Evolutionary conservation across 2,888 invertebrate species (phyloP), one percentile per base, ranked within the genome.

Genomic region (Drosophila parthenogenetica): DNA sequence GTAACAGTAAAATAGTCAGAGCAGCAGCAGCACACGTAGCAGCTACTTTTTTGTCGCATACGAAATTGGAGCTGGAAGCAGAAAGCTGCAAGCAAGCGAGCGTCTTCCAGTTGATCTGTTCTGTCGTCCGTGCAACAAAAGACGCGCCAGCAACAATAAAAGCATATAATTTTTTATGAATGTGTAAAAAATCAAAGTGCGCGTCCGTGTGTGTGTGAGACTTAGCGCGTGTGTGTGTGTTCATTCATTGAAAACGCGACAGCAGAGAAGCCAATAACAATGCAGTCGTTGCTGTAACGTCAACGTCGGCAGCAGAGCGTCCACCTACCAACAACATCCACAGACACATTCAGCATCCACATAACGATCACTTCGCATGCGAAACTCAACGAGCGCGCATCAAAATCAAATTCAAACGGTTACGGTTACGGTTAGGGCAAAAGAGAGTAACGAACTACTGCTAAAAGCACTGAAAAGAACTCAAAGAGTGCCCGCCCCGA

Each of bases 351-450:
- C 60, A 59, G 74, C 61, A 58, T 57, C 59, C 77, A 60, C 62
- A 65, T 63, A 75, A 60, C 83, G 83, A 86, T 88, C 85, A 89
- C 82, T 85, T 89, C 75, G 77, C 84, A 80, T 81, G 85, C 89
- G 87, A 89, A 85, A 79, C 87, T 81, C 87, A 81, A 72, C 77
- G 89, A 89, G 82, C 85, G 85, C 87, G 89, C 84, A 84, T 81
- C 89, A 73, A 69, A 78, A 70, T 75, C 75, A 73, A 86, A 75
- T 81, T 78, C 73, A 84, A 81, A 81, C 87, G 68, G 62, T 78
- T 73, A 75, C 68, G 70, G 67, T 63, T 61, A 58, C 42, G 48
- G 55, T 29, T 35, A 13, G 13, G 35, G 35, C 58, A 48, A 73
- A 70, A 68, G 81, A 80, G 70, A 80, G 70, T 71, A 83, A 69